phyloP scores from a whole-genome alignment of 2,797 vertebrate species.

The Rhinichthys osculus region DNA sequence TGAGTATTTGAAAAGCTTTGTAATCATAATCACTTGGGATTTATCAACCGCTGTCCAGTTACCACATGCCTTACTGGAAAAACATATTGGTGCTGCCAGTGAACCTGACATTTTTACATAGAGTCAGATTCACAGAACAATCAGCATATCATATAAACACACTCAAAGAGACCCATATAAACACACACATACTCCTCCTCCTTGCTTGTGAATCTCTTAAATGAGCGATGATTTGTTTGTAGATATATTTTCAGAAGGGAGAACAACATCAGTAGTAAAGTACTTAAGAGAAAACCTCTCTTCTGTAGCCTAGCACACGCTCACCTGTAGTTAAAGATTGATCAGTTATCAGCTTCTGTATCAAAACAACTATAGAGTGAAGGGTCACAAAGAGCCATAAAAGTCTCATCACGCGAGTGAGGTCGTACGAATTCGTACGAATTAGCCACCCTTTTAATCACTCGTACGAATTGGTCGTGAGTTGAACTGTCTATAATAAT shows the following conservation, averaged over 20 bases:
- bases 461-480: too few relatives aligned
- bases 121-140: neutral
- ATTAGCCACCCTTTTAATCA: too few relatives aligned
- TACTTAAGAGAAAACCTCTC: constrained; percentile 44
- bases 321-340: constrained; percentile 38
- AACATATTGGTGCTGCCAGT: neutral
- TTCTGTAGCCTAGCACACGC: constrained; percentile 34
- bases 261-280: constrained; percentile 38
- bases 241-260: constrained; percentile 25
- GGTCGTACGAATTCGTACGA: too few relatives aligned
- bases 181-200: constrained; percentile 11
- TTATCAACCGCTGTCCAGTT: neutral
- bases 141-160: constrained; percentile 4
- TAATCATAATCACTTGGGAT: neutral
- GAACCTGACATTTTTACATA: neutral
- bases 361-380: constrained; percentile 35
- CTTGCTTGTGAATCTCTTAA: constrained; percentile 13
- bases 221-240: constrained; percentile 25
- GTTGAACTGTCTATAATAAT: neutral
- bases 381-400: constrained; percentile 26
- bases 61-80: neutral
- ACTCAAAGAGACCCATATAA: constrained; percentile 3
- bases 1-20: neutral
- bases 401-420: constrained; percentile 21
- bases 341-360: constrained; percentile 38